phyloP scores from a whole-genome alignment of 2,797 vertebrate species.

The Prionace glauca region DNA sequence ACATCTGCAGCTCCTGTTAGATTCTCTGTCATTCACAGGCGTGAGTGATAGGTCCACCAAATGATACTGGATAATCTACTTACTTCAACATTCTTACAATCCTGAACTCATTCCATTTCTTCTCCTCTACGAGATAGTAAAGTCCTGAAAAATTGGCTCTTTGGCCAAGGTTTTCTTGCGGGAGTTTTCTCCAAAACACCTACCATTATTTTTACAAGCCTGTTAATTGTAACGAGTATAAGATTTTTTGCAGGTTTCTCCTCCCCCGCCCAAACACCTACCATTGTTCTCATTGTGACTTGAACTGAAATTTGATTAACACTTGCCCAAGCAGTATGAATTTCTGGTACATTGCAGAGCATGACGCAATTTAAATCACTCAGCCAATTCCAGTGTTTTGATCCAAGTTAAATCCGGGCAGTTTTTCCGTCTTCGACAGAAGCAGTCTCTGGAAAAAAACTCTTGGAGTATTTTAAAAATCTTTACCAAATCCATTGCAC shows the following conservation, averaged over 20 bases:
- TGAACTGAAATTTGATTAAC: neutral
- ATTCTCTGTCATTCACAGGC: neutral
- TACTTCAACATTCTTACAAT: constrained; percentile 2
- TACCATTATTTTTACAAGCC: neutral
- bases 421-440: neutral
- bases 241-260: too few relatives aligned
- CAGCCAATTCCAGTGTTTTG: neutral
- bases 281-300: neutral
- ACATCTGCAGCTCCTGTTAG: constrained; percentile 3
- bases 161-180: neutral
- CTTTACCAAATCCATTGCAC: neutral
- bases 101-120: neutral
- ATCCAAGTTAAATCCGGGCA: neutral
- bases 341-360: neutral
- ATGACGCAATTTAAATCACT: neutral
- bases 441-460: neutral
- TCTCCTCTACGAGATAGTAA: neutral
- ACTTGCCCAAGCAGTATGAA: neutral
- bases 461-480: neutral
- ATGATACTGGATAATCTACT: constrained; percentile 13
- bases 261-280: too few relatives aligned
- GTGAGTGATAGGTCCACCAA: constrained; percentile 8
- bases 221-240: neutral
- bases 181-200: neutral
- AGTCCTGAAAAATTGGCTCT: too few relatives aligned